phyloP scores from a whole-genome alignment of 2,888 invertebrate species.

The Desoria tigrina region DNA sequence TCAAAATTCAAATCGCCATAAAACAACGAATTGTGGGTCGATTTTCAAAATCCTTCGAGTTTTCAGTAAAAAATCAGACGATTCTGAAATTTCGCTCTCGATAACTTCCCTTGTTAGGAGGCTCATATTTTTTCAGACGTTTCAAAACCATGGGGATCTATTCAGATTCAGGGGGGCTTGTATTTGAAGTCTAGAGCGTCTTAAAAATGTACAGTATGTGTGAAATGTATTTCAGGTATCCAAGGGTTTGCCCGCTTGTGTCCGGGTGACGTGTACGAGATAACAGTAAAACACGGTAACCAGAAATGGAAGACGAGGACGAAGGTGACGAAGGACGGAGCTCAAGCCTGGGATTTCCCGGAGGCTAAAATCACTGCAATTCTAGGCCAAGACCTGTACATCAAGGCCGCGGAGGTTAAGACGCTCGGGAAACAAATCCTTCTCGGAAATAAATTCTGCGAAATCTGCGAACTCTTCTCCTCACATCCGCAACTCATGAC shows the following conservation, averaged over 20 bases:
- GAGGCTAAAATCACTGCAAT: conserved; percentile 58
- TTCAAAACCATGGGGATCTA: no score
- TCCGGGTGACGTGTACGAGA: conserved; percentile 64
- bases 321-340: conserved; percentile 59
- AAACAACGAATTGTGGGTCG: no score
- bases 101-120: no score
- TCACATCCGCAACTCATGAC: conserved; percentile 64
- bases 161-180: no score
- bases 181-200: no score
- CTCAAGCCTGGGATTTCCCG: conserved; percentile 46
- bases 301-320: conserved; percentile 64
- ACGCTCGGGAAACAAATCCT: conserved; percentile 57
- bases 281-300: conserved; percentile 61
- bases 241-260: conserved; percentile 64
- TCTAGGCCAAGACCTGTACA: conserved; percentile 60
- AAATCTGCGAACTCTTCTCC: conserved; percentile 62
- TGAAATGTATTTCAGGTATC: no score
- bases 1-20: no score
- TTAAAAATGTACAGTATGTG: no score
- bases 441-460: conserved; percentile 62
- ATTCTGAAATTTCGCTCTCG: no score
- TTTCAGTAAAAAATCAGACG: no score
- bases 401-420: conserved; percentile 59
- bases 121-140: no score
- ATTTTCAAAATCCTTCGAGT: no score